Base-by-base conservation (phyloP, 1,140 invertebrate species). In the Drosophila ananassae region DNA sequence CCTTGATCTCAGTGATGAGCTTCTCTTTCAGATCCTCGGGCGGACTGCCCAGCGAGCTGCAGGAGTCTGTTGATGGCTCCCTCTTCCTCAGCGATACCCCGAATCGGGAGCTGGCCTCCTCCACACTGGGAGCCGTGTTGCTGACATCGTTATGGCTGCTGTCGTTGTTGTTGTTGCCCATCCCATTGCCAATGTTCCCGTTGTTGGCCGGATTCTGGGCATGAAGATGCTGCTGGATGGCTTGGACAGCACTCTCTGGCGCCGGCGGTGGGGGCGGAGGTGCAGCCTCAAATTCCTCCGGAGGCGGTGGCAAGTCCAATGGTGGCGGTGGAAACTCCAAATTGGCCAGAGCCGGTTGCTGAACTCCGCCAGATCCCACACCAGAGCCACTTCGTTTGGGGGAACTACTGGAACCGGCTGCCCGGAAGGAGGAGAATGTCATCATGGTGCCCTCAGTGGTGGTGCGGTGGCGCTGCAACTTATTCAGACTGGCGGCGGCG, bases 241-340 rank as follows among this genome's bases (percentile, higher is more conserved):
- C 82, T 50, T 89, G 83, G 13, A 89, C 68, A 32, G 81, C 76
- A 30, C 73, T 80, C 58, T 90, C 82, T 0, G 90, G 79, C 12
- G 85, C 81, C 37, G 90, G 91, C 28, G 90, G 90, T 13, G 89
- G 89, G 44, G 90, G 89, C 62, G 73, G 91, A 10, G 90, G 87
- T 66, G 91, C 76, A 50, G 87, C 90, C 77, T 93, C 90, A 73
- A 94, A 94, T 57, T 96, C 95, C 67, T 94, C 94, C 0, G 95
- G 94, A 1, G 95, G 95, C 25, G 95, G 96, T 1, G 95, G 95
- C n/a, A 96, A 91, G 89, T 96, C 89, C 56, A 89, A 94, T 0
- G 95, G 93, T 1, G 97, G 96, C 1, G 96, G 96, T 5, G 97
- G 97, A 92, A 97, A 97, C 84, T 97, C 97, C 3, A 97, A 92